A percentile compares a stretch with the other conserved stretches of the same genome.
These are phyloP conservation scores for Catocala nupta DNA, from an alignment of 2,888 invertebrate species.

Conservation along the genomic window DNA sequence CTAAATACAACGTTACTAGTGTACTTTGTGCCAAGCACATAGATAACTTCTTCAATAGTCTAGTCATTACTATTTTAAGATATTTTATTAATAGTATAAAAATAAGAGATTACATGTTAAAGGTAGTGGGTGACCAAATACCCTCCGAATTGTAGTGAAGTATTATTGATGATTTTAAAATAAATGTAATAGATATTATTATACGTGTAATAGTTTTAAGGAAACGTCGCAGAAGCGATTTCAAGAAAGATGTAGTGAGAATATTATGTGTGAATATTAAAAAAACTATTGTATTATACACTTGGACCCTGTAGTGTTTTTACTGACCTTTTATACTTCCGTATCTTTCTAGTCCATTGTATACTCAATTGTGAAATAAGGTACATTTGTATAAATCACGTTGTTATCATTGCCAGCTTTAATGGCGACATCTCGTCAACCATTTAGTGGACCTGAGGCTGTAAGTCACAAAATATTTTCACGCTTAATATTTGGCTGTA, in stretches of 20 bases:
- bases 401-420: slow-evolving; percentile 22
- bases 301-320: slow-evolving; percentile 80
- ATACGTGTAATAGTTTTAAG: slow-evolving; percentile 36
- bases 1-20: slow-evolving; percentile 41
- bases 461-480: slow-evolving; percentile 26
- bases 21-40: slow-evolving; percentile 71
- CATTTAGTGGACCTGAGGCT: slow-evolving; percentile 32
- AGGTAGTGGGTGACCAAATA: slow-evolving; percentile 67
- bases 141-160: slow-evolving; percentile 77
- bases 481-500: slow-evolving; percentile 28
- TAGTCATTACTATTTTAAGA: slow-evolving; percentile 58
- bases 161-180: slow-evolving; percentile 51
- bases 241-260: slow-evolving; percentile 83
- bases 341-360: slow-evolving; percentile 65
- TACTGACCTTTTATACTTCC: slow-evolving; percentile 83
- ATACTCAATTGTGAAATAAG: slow-evolving; percentile 43
- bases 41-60: slow-evolving; percentile 43
- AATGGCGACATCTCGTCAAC: slow-evolving; percentile 16
- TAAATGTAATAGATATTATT: slow-evolving; percentile 53
- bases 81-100: slow-evolving; percentile 40
- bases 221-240: slow-evolving; percentile 60
- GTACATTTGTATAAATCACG: slow-evolving; percentile 33
- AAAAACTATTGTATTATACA: slow-evolving; percentile 74
- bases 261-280: slow-evolving; percentile 61
- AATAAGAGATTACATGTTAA: slow-evolving; percentile 45